These are phyloP conservation scores for Lepus timidus DNA, from an alignment of 2,113 vertebrate species.

Conservation along the genomic window DNA sequence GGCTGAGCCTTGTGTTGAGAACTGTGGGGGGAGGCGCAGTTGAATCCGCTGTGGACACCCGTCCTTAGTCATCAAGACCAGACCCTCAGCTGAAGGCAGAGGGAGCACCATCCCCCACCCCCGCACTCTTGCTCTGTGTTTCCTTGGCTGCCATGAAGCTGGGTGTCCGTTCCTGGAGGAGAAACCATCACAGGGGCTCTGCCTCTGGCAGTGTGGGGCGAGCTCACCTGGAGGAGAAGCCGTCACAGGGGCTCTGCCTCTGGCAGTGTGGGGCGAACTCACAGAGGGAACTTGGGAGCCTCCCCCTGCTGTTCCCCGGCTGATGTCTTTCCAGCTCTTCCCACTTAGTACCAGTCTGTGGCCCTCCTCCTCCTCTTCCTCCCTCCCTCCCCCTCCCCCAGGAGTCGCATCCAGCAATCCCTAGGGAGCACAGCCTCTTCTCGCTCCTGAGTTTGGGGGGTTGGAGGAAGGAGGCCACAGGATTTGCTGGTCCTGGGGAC, in stretches of 20 bases:
- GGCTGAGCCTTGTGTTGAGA: not conserved
- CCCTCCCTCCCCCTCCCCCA: not conserved
- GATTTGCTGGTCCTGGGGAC: no score
- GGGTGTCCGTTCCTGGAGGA: not conserved
- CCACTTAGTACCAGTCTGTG: not conserved
- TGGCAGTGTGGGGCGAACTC: not conserved
- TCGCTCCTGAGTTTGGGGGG: not conserved
- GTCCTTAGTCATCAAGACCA: not conserved
- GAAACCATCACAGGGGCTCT: fast-evolving
- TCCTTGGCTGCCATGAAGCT: not conserved
- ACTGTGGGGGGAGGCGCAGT: no score
- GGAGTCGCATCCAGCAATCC: not conserved
- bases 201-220: not conserved
- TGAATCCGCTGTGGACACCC: fast-evolving
- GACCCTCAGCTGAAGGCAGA: no score
- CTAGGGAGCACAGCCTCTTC: not conserved
- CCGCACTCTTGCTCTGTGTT: not conserved
- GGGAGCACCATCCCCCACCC: fast-evolving
- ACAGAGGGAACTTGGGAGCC: no score
- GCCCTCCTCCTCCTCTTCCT: not conserved
- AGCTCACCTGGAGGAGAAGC: not conserved
- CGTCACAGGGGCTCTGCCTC: not conserved
- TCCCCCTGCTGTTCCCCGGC: not conserved
- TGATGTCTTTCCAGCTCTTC: fast-evolving
- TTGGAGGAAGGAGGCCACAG: not conserved